Percentiles rank a stretch among this genome's conserved stretches.
These are phyloP conservation scores for Pasiphila rectangulata DNA, from an alignment of 2,888 invertebrate species.

Conservation along the genomic window DNA sequence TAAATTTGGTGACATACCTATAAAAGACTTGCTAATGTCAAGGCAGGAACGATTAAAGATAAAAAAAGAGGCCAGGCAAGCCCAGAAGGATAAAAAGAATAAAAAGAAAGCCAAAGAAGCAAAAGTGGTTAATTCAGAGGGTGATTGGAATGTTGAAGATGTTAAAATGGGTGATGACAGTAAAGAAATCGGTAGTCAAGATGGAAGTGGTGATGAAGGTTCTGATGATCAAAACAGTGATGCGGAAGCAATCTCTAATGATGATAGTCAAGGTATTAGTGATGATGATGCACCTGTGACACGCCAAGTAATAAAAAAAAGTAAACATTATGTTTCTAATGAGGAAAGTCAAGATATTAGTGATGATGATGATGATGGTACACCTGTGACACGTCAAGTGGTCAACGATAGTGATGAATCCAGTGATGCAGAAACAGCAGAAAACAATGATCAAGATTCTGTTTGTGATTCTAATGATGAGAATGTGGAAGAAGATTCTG, in stretches of 20 bases:
- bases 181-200: conserved; percentile 14
- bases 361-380: conserved; percentile 18
- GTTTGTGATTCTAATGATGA: conserved; percentile 15
- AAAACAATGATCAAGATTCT: conserved; percentile 22
- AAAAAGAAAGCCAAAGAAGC: conserved; percentile 47
- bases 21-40: conserved; percentile 70
- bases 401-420: conserved; percentile 21
- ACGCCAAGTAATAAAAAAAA: conserved; percentile 17
- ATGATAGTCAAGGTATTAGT: conserved; percentile 7
- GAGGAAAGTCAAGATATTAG: conserved; percentile 4
- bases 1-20: conserved; percentile 61
- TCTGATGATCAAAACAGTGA: conserved; percentile 7
- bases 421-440: conserved; percentile 23
- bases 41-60: conserved; percentile 62
- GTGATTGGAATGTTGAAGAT: conserved; percentile 60
- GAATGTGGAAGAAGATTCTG: conserved; percentile 22
- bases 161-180: conserved; percentile 32
- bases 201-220: conserved; percentile 11
- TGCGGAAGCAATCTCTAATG: not conserved
- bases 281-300: conserved; percentile 11
- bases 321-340: conserved; percentile 15
- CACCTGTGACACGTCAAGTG: conserved; percentile 7
- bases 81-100: conserved; percentile 54
- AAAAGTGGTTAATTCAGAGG: conserved; percentile 49
- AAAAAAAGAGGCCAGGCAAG: conserved; percentile 65